Evolutionary conservation across 2,888 invertebrate species (phyloP).

Genomic region (Drosophila colorata): DNA sequence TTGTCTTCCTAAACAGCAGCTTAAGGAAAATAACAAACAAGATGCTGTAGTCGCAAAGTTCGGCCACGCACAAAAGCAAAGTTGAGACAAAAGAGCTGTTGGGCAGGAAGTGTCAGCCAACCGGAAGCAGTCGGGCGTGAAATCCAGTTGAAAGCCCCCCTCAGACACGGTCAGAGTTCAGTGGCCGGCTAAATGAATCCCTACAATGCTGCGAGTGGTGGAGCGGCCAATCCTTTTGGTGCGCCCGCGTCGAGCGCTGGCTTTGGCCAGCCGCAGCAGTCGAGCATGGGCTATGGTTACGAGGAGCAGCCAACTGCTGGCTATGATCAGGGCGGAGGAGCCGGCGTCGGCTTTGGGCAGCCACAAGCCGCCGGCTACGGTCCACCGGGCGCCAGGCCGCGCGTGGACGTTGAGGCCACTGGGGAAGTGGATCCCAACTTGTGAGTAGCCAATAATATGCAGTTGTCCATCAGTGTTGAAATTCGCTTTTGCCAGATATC

Average conservation of each 20-base stretch:
- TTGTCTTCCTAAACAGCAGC: constrained; percentile 51
- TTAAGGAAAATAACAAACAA: constrained; percentile 43
- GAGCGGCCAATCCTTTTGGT: constrained; percentile 78
- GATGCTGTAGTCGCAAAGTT: constrained; percentile 41
- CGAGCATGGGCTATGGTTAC: constrained; percentile 70
- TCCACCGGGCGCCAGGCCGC: constrained; percentile 87
- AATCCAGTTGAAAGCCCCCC: not conserved
- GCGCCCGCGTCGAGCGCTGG: too few species aligned
- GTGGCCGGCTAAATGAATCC: constrained; percentile 67
- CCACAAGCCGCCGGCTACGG: constrained; percentile 72
- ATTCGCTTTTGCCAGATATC: constrained; percentile 87
- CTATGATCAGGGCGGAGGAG: constrained; percentile 72
- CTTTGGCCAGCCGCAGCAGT: constrained; percentile 77
- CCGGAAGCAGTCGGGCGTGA: constrained; percentile 12
- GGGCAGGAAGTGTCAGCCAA: constrained; percentile 26
- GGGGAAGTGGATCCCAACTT: constrained; percentile 94
- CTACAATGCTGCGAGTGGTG: constrained; percentile 57
- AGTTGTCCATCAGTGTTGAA: not conserved
- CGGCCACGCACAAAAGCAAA: constrained; percentile 35
- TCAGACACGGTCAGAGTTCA: constrained; percentile 20
- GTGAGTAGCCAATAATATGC: constrained; percentile 85
- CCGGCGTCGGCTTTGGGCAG: constrained; percentile 58
- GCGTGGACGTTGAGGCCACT: constrained; percentile 92
- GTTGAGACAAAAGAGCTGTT: constrained; percentile 37
- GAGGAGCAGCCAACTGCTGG: constrained; percentile 74